Evolutionary conservation across 1,140 invertebrate genomes (phyloP).

Genomic region (Goniozus legneri): DNA sequence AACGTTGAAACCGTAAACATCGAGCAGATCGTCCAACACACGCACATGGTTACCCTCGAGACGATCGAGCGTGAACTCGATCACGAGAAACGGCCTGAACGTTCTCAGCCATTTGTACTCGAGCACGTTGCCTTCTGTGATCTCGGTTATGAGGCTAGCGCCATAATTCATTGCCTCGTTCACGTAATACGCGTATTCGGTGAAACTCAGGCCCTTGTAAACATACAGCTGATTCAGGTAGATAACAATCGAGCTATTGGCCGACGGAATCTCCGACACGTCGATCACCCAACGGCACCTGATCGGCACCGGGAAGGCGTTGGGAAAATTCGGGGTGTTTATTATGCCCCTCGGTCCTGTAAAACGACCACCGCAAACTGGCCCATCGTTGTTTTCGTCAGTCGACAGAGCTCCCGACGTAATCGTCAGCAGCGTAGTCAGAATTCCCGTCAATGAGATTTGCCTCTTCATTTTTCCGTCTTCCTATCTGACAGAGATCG

Average conservation of each 20-base stretch:
- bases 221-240: conserved; percentile 87
- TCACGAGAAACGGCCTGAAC: conserved; percentile 70
- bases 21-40: conserved; percentile 73
- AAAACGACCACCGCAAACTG: conserved; percentile 61
- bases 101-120: conserved; percentile 66
- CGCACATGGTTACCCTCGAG: conserved; percentile 80
- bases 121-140: conserved; percentile 71
- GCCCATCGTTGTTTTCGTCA: conserved; percentile 1
- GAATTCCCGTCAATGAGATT: conserved; percentile 21
- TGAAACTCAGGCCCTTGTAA: conserved; percentile 73
- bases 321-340: conserved; percentile 79
- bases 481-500: no score
- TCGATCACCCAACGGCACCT: conserved; percentile 84
- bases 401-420: conserved; percentile 18
- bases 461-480: conserved; percentile 31
- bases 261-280: conserved; percentile 57
- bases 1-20: conserved; percentile 89
- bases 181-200: conserved; percentile 78
- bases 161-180: conserved; percentile 64
- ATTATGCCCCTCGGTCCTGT: conserved; percentile 66
- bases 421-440: conserved; percentile 22
- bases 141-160: conserved; percentile 57
- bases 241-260: conserved; percentile 68
- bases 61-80: conserved; percentile 70
- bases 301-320: conserved; percentile 73